phyloP scores from a whole-genome alignment of 2,797 vertebrate species.

The Distichodus sexfasciatus region DNA sequence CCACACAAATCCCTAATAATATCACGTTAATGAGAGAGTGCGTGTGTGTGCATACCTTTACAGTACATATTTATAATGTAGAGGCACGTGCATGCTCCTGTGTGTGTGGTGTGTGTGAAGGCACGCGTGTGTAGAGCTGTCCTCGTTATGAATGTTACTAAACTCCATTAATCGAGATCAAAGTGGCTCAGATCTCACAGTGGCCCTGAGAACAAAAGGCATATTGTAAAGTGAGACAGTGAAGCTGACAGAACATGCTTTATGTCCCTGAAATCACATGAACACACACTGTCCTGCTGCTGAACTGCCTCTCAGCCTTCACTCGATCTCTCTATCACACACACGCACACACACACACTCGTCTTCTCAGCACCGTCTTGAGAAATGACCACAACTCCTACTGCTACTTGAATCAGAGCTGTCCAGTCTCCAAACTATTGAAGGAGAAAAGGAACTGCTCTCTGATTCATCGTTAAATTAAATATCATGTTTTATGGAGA shows the following conservation, averaged over 20 bases:
- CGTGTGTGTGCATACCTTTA: conserved; percentile 45
- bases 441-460: no score
- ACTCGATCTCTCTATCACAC: not conserved
- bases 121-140: conserved; percentile 45
- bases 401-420: no score
- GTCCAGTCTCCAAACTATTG: no score
- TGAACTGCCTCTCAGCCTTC: conserved; percentile 54
- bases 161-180: conserved; percentile 79
- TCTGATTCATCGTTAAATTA: no score
- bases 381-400: no score
- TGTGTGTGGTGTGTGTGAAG: conserved; percentile 36
- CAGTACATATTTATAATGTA: no score
- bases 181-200: conserved; percentile 75
- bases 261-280: conserved; percentile 72
- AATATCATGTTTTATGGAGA: no score
- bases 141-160: conserved; percentile 75
- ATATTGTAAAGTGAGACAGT: conserved; percentile 75
- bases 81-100: conserved; percentile 30
- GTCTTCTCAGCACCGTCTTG: no score
- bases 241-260: conserved; percentile 70
- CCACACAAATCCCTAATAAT: no score
- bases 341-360: not conserved
- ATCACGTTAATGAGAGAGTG: conserved; percentile 20
- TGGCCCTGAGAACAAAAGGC: conserved; percentile 74
- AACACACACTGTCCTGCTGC: conserved; percentile 53